Evolutionary conservation across 37 sponge, comb jelly and placozoan genomes (phyloP), one percentile per base, ranked within the genome.

Genomic region (Theonella swinhoei): DNA sequence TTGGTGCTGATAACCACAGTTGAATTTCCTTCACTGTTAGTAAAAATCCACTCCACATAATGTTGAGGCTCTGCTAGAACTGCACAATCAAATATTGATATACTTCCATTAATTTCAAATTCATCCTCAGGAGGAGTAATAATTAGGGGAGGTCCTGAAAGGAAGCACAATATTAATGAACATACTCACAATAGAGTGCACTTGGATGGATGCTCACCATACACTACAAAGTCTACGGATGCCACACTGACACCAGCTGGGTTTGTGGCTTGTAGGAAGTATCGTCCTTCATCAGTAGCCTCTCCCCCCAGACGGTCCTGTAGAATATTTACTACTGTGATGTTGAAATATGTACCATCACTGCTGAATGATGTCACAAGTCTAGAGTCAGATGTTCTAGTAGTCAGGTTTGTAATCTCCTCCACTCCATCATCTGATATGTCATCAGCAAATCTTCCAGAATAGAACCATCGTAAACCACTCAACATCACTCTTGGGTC

Each of bases 71-170:
- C 37, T n/a, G 89, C 89, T 65, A 81, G 34, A 17, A 89, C 88
- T 31, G 70, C 29, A 59, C 89, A 92, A 0, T 22, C 1, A 23
- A 92, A 85, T 26, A 75, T 68, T 23, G 79, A 81, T 7, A 38
- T 42, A 7, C 77, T 82, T 76, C 81, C 39, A 30, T 63, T 80
- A 17, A 92, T 84, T 32, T 42, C 71, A 80, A 38, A 62, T 37
- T 80, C 65, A 71, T 80, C 38, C 25, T 28, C 31, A 14, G 93
- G 89, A 36, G 58, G 37, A 19, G 3, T 39, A 7, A 72, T 25
- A 39, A 92, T 80, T 61, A 39, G 59, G 23, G 93, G 93, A 39
- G 78, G 85, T 47, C 93, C 93, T 92, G 43, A 9, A 62, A 62
- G 60, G 36, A 61, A 61, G n/a, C n/a, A n/a, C n/a, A n/a, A n/a